Evolutionary conservation across 2,888 invertebrate genomes (phyloP).

Genomic region (Gibbula magus): DNA sequence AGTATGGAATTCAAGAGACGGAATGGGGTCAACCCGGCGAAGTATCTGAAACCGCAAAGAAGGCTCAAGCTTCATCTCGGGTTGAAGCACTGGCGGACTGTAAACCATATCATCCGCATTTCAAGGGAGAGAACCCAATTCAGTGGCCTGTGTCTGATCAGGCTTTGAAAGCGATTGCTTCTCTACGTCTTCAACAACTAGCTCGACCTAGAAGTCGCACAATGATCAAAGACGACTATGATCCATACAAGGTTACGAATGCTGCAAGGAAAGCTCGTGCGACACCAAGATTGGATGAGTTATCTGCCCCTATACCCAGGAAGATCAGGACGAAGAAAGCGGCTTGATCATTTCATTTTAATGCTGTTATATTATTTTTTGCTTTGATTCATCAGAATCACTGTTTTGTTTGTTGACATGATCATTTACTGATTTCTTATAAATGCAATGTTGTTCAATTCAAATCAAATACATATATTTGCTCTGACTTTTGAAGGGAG

Average conservation of each 20-base stretch:
- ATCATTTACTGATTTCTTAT: too few species aligned
- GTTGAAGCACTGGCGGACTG: slow-evolving; percentile 60
- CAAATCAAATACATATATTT: too few species aligned
- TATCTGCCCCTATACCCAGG: slow-evolving; percentile 63
- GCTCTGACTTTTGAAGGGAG: too few species aligned
- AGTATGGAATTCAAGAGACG: slow-evolving; percentile 49
- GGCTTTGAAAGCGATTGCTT: slow-evolving; percentile 65
- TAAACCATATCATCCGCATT: slow-evolving; percentile 57
- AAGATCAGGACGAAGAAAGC: slow-evolving; percentile 61
- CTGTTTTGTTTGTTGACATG: too few species aligned
- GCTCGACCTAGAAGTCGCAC: slow-evolving; percentile 67
- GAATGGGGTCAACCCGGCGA: slow-evolving; percentile 54
- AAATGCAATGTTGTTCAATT: too few species aligned
- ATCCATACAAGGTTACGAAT: slow-evolving; percentile 66
- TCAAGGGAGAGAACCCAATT: slow-evolving; percentile 56
- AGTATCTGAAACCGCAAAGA: slow-evolving; percentile 52
- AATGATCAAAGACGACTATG: slow-evolving; percentile 70
- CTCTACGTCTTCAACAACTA: slow-evolving; percentile 65
- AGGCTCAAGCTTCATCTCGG: slow-evolving; percentile 50
- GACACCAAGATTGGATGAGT: slow-evolving; percentile 64
- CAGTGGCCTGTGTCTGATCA: slow-evolving; percentile 61
- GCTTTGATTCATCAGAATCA: too few species aligned
- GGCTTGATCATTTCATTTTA: neutral
- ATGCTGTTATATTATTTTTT: neutral
- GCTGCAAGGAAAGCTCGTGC: slow-evolving; percentile 59